Percentiles rank a stretch among this genome's conserved stretches.
Evolutionary conservation across 2,113 vertebrate species (phyloP).

Genomic region (Coptodon rendalli): DNA sequence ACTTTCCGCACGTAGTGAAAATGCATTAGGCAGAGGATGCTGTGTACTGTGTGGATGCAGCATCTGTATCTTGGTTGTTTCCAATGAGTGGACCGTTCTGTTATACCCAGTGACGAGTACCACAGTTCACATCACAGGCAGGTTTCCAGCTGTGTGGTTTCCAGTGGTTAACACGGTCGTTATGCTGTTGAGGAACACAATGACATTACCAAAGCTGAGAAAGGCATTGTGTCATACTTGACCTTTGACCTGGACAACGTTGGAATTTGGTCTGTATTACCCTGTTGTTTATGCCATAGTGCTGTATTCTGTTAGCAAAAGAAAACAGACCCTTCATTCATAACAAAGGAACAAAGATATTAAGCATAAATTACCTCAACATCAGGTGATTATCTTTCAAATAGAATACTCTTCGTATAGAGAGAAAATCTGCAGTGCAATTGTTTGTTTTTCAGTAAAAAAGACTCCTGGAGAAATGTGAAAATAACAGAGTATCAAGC

Average conservation of each 20-base stretch:
- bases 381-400: not conserved
- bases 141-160: not conserved
- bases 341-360: not conserved
- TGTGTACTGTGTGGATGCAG: conserved; percentile 3
- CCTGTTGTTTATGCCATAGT: not conserved
- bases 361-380: not conserved
- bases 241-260: not conserved
- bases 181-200: conserved; percentile 1
- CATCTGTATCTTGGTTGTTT: conserved; percentile 38
- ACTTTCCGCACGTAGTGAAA: conserved; percentile 31
- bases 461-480: not conserved
- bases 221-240: not conserved
- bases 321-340: not conserved
- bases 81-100: conserved; percentile 3
- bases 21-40: conserved; percentile 34
- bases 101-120: conserved; percentile 21
- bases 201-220: not conserved
- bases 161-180: not conserved
- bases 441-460: not conserved
- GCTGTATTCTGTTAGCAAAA: not conserved
- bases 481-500: not conserved
- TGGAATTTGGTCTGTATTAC: not conserved
- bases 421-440: not conserved
- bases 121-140: conserved; percentile 8
- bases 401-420: not conserved